Evolutionary conservation across 2,888 invertebrate species (phyloP).

Genomic region (Plagodis pulveraria): DNA sequence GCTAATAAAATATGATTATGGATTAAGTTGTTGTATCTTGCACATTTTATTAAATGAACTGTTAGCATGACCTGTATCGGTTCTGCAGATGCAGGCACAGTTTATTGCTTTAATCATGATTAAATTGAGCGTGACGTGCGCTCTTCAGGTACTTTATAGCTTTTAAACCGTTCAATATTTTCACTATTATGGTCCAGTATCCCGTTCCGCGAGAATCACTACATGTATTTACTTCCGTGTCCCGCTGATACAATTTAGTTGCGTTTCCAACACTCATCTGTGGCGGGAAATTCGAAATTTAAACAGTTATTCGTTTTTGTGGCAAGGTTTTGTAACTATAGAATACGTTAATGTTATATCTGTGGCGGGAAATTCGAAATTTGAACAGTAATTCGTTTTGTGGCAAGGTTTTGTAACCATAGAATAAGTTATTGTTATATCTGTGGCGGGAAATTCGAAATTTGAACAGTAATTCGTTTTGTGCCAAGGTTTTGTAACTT

Average conservation of each 20-base stretch:
- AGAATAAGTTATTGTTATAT: too few relatives aligned
- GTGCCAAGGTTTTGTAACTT: too few relatives aligned
- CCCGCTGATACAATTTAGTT: neutral
- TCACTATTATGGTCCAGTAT: constrained; percentile 19
- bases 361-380: too few relatives aligned
- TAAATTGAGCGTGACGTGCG: constrained; percentile 26
- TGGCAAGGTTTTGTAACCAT: too few relatives aligned
- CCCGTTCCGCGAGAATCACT: constrained; percentile 12
- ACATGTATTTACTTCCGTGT: neutral
- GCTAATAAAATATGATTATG: constrained; percentile 33
- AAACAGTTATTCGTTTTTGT: too few relatives aligned
- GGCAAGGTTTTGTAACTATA: too few relatives aligned
- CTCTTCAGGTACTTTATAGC: constrained; percentile 17
- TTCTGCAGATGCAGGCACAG: constrained; percentile 21
- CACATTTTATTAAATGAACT: constrained; percentile 26
- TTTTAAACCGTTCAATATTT: constrained; percentile 19
- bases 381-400: too few relatives aligned
- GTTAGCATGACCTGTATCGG: constrained; percentile 23
- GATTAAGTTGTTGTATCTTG: constrained; percentile 30
- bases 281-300: too few relatives aligned
- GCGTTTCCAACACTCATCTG: too few relatives aligned
- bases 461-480: too few relatives aligned
- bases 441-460: too few relatives aligned
- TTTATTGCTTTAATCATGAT: constrained; percentile 25
- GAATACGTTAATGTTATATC: too few relatives aligned